Conservation (phyloP, 2,888 invertebrate genomes). For the Melanostoma mellinum region DNA sequence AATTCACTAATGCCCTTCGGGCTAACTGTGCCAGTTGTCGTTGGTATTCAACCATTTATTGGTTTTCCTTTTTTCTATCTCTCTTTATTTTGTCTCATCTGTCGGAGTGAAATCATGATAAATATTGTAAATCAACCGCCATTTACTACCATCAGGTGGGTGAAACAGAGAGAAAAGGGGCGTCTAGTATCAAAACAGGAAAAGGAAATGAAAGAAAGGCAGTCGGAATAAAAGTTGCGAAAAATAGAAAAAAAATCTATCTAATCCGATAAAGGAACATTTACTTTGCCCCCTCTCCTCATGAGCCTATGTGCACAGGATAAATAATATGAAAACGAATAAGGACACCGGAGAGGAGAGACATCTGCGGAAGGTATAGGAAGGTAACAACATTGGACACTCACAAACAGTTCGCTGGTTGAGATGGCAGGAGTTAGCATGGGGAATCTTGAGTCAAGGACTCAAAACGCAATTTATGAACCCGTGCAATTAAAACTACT, state of each 20-base stretch:
- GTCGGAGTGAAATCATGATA: slow-evolving; percentile 29
- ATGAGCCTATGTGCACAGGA: slow-evolving; percentile 1
- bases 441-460: too few species aligned
- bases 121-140: slow-evolving; percentile 44
- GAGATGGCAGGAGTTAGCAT: too few species aligned
- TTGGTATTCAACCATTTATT: slow-evolving; percentile 28
- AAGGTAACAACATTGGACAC: too few species aligned
- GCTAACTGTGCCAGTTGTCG: slow-evolving; percentile 37
- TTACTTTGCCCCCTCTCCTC: slow-evolving; percentile 31
- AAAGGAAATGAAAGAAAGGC: slow-evolving; percentile 19
- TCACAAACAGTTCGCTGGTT: too few species aligned
- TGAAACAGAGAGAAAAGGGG: neutral
- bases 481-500: too few species aligned
- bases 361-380: too few species aligned
- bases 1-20: slow-evolving; percentile 19
- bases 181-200: neutral
- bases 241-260: slow-evolving; percentile 10
- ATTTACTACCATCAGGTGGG: slow-evolving; percentile 5
- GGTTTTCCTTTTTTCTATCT: neutral
- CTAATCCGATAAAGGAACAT: slow-evolving; percentile 47
- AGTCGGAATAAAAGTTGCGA: neutral
- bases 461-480: too few species aligned
- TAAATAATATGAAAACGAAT: slow-evolving; percentile 3
- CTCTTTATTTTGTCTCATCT: slow-evolving; percentile 14
- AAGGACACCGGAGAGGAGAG: too few species aligned